Evolutionary conservation across 2,888 invertebrate genomes (phyloP).

Genomic region (Agonopterix subpropinquella): DNA sequence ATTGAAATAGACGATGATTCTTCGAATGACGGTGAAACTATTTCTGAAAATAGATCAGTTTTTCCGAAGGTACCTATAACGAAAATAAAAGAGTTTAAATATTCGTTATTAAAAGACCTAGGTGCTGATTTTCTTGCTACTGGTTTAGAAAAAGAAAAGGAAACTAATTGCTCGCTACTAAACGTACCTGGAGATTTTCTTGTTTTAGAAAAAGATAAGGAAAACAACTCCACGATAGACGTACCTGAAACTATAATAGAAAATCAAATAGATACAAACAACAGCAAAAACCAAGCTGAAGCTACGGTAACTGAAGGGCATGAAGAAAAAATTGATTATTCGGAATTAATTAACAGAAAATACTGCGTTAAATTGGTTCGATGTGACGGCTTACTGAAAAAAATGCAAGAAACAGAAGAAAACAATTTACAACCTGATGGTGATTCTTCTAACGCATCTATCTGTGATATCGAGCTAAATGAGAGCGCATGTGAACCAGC

Average conservation of each 20-base stretch:
- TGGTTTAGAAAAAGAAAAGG: too few species aligned
- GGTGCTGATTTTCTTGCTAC: conserved; percentile 15
- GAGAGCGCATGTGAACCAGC: conserved; percentile 1
- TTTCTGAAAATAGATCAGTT: neutral
- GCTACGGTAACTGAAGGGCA: neutral
- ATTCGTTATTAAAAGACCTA: conserved; percentile 33
- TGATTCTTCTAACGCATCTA: too few species aligned
- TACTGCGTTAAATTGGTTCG: conserved; percentile 38
- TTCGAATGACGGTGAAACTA: conserved; percentile 29
- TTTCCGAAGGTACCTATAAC: conserved; percentile 6
- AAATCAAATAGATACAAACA: neutral
- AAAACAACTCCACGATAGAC: neutral
- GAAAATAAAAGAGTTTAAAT: conserved; percentile 29
- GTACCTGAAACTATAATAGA: neutral
- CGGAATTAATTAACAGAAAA: conserved; percentile 17
- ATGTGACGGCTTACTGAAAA: conserved; percentile 26
- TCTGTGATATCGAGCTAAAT: neutral
- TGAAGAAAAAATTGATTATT: neutral
- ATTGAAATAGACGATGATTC: conserved; percentile 50
- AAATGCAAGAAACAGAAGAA: neutral
- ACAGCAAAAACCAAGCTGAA: neutral
- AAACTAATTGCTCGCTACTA: too few species aligned
- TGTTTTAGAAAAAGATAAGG: too few species aligned
- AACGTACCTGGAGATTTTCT: neutral
- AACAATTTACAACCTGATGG: neutral